Percentiles rank a stretch among this genome's conserved stretches.
These are phyloP conservation scores for Pelodiscus sinensis DNA, from an alignment of 2,113 vertebrate genomes.

Conservation along the genomic window DNA sequence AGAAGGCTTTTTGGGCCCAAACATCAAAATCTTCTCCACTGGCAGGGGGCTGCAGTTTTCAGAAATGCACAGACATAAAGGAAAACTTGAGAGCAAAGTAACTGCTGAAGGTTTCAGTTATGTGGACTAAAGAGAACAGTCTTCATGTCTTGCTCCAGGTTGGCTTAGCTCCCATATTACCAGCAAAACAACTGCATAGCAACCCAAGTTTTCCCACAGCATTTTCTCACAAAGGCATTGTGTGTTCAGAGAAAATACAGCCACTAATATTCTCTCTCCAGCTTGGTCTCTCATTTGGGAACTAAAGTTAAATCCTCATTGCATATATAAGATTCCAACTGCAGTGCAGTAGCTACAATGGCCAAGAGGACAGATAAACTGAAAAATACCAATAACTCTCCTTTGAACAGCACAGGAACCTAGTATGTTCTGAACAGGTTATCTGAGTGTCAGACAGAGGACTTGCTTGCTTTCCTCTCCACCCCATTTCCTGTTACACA, in stretches of 20 bases:
- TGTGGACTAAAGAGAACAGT: constrained; percentile 20
- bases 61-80: background rate
- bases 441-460: constrained; percentile 28
- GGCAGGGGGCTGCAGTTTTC: background rate
- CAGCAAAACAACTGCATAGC: constrained; percentile 76
- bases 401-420: background rate
- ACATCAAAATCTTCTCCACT: fast-evolving
- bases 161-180: constrained; percentile 63
- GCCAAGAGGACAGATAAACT: background rate
- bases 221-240: constrained; percentile 53
- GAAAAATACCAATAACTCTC: background rate
- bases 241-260: constrained; percentile 21
- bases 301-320: background rate
- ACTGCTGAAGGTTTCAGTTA: background rate
- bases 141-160: background rate
- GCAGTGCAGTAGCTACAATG: background rate
- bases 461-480: constrained; percentile 50
- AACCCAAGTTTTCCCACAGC: constrained; percentile 74
- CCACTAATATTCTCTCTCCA: constrained; percentile 31
- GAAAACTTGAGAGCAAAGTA: background rate
- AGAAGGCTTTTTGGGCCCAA: background rate
- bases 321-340: background rate
- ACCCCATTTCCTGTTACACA: constrained; percentile 77
- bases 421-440: background rate
- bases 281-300: constrained; percentile 1